Evolutionary conservation across 1,140 invertebrate genomes (phyloP).

Genomic region (Papilio aristodemus): DNA sequence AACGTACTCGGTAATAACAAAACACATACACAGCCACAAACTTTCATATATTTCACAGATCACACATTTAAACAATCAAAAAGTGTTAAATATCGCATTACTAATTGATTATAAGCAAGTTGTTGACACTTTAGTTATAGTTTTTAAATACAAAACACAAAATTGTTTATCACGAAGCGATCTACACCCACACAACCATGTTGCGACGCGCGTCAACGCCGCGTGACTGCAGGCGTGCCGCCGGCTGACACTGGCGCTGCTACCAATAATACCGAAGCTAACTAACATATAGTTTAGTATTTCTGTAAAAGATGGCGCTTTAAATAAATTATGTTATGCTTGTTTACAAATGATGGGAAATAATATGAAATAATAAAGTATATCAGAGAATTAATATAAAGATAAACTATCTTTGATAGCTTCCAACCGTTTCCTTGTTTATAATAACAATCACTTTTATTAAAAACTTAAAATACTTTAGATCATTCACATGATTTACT

Average conservation of each 20-base stretch:
- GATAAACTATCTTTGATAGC: not conserved
- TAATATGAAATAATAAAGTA: not conserved
- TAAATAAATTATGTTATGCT: conserved; percentile 33
- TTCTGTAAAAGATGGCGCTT: conserved; percentile 60
- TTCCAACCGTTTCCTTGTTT: not conserved
- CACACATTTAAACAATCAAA: conserved; percentile 48
- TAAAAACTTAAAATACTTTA: no score
- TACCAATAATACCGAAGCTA: conserved; percentile 37
- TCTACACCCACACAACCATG: conserved; percentile 73
- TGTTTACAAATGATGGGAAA: conserved; percentile 43
- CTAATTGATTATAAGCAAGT: conserved; percentile 45
- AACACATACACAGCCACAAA: conserved; percentile 66
- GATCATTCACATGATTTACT: no score
- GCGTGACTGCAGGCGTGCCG: conserved; percentile 76
- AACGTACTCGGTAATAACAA: conserved; percentile 67
- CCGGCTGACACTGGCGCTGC: conserved; percentile 71
- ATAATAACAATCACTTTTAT: no score
- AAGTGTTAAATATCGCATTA: conserved; percentile 35
- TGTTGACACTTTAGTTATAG: conserved; percentile 41
- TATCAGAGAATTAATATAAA: not conserved
- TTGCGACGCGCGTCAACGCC: conserved; percentile 75
- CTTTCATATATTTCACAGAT: conserved; percentile 61
- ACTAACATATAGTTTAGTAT: conserved; percentile 44
- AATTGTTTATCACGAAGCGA: conserved; percentile 70
- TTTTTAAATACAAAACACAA: conserved; percentile 70